These are phyloP conservation scores for Tetheella fluctuosa DNA, from an alignment of 2,888 invertebrate species.

Conservation along the genomic window DNA sequence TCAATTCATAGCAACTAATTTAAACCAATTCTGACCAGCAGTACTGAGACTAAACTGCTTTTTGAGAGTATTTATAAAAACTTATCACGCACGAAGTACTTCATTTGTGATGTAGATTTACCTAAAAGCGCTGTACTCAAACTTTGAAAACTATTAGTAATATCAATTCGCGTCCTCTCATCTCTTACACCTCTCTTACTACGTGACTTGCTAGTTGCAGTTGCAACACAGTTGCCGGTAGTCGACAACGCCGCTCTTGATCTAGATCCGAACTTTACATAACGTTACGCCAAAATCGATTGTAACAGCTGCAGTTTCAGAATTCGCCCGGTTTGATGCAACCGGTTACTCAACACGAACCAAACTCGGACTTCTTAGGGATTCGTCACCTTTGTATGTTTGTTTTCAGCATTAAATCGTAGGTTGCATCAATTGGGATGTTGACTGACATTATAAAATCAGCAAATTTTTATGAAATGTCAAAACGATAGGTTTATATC, in stretches of 20 bases:
- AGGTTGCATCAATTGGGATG: not conserved
- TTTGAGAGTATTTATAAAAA: too few species aligned
- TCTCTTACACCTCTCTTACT: conserved; percentile 8
- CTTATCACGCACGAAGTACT: too few species aligned
- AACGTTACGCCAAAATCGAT: conserved; percentile 16
- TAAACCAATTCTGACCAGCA: not conserved
- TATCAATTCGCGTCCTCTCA: not conserved
- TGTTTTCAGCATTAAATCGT: not conserved
- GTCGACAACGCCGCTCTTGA: conserved; percentile 32
- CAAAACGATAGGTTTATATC: too few species aligned
- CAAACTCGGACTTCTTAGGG: conserved; percentile 11
- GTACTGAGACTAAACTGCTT: too few species aligned
- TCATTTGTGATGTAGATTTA: too few species aligned
- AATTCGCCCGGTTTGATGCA: conserved; percentile 24
- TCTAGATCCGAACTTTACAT: conserved; percentile 23
- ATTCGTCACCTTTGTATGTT: not conserved
- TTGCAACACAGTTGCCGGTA: conserved; percentile 20
- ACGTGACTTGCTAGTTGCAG: conserved; percentile 24
- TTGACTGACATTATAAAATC: too few species aligned
- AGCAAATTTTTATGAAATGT: too few species aligned
- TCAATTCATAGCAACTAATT: not conserved
- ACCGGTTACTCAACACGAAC: conserved; percentile 31
- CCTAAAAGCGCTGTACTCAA: not conserved
- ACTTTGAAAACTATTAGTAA: not conserved
- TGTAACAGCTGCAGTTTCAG: conserved; percentile 14